Conservation (phyloP, 2,113 vertebrate species). For the Phoenicopterus ruber region DNA sequence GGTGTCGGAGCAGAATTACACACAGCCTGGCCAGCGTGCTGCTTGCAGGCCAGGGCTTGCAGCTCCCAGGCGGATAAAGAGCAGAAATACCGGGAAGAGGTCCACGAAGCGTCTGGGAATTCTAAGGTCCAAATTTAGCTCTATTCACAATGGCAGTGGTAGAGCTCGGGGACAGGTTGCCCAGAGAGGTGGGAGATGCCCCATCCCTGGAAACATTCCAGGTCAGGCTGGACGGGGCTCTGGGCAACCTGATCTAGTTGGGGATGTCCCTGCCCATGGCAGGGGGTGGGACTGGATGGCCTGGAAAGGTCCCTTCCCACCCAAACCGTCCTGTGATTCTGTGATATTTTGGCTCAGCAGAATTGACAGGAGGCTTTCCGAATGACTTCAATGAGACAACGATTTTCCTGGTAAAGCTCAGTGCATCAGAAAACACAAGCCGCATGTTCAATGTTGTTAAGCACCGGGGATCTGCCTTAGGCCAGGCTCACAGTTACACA, state of each 20-base stretch:
- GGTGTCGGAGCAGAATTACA: rapidly evolving
- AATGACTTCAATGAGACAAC: rapidly evolving
- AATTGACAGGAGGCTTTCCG: neutral
- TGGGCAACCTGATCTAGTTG: too few relatives aligned
- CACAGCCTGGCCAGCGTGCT: neutral
- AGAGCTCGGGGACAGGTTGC: neutral
- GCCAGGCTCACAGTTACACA: neutral
- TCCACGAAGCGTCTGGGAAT: rapidly evolving
- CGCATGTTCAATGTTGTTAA: rapidly evolving
- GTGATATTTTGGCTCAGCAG: neutral
- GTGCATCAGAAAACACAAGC: neutral
- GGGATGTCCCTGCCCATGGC: too few relatives aligned
- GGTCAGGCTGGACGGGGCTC: too few relatives aligned
- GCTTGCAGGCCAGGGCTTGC: neutral
- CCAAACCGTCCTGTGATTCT: too few relatives aligned
- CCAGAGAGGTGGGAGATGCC: too few relatives aligned
- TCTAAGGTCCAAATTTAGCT: neutral
- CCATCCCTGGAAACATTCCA: too few relatives aligned
- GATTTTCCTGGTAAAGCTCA: neutral
- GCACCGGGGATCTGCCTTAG: neutral
- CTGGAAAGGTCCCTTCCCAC: too few relatives aligned
- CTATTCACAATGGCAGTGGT: neutral
- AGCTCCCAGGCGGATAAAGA: neutral
- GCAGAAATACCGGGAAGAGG: neutral
- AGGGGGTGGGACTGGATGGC: too few relatives aligned